Evolutionary conservation across 2,888 invertebrate species (phyloP), one percentile per base, ranked within the genome.

Genomic region (Calliopum simillimum): DNA sequence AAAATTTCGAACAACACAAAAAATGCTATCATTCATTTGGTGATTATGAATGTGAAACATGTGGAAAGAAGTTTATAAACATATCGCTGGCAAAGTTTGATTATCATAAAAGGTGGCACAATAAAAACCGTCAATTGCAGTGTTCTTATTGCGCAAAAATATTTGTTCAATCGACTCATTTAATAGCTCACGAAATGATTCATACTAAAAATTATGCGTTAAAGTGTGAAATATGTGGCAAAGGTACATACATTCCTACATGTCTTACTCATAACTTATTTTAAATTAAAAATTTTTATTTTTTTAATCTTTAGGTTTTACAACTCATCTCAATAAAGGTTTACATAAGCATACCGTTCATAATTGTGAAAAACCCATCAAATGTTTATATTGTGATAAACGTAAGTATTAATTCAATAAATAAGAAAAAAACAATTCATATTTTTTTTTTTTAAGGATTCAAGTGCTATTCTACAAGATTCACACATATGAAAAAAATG

Each of bases 21-120:
- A 4, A 23, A 23, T 21, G 53, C 23, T 16, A 5, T 53, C 53
- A 53, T 19, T 14, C 53, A 53, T 12, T 23, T 23, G 23, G 13
- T 13, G 53, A 53, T 53, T 53, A 23, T 23, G 12, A 53, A 12
- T 53, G 53, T 11, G 53, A 53, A 23, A 53, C 53, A 23, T 53
- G 53, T 53, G 53, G 53, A 5, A 53, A 53, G 6, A 53, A 23
- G 53, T 53, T 53, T 23, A 19, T 19, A 21, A 53, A 53, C 53
- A 19, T 11, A 23, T 53, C 53, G 5, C 23, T 14, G 14, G 19
- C 53, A 23, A 13, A 23, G 14, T 53, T 53, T 53, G 12, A 53
- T 11, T 53, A 53, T 4, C 53, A 53, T 19, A 53, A 53, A 53
- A 53, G 21, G 19, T 53, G 53, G 53, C 53, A 53, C 19, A 19